phyloP scores from a whole-genome alignment of 2,888 invertebrate genomes.

The Perizoma flavofasciatum region DNA sequence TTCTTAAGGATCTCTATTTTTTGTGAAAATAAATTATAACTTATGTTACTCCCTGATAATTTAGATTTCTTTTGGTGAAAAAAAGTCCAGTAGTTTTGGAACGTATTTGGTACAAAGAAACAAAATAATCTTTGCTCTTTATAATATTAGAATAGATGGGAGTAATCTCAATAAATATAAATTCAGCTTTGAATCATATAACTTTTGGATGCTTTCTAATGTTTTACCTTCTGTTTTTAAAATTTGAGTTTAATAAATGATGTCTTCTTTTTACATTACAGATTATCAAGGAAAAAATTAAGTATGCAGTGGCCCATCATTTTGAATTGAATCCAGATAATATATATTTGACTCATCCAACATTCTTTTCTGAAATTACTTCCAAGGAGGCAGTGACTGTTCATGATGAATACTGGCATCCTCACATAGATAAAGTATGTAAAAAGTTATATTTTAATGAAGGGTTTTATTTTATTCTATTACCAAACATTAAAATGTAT shows the following conservation, averaged over 20 bases:
- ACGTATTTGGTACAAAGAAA: too few species aligned
- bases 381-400: conserved; percentile 87
- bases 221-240: too few species aligned
- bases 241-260: background rate
- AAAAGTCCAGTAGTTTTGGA: too few species aligned
- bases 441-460: background rate
- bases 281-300: conserved; percentile 90
- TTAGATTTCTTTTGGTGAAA: too few species aligned
- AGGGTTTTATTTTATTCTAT: background rate
- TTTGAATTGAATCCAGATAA: conserved; percentile 87
- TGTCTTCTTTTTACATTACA: conserved; percentile 47
- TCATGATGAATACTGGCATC: conserved; percentile 96
- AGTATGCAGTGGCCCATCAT: conserved; percentile 88
- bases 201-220: too few species aligned
- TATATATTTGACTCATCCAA: conserved; percentile 92
- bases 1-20: too few species aligned
- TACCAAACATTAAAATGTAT: background rate
- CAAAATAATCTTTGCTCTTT: too few species aligned
- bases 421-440: conserved; percentile 92
- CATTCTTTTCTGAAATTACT: conserved; percentile 93
- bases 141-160: too few species aligned
- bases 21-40: too few species aligned
- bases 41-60: too few species aligned
- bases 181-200: too few species aligned
- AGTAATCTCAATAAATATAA: too few species aligned